Evolutionary conservation across 1,140 invertebrate species (phyloP), one percentile per base, ranked within the genome.

Genomic region (Microplitis demolitor): DNA sequence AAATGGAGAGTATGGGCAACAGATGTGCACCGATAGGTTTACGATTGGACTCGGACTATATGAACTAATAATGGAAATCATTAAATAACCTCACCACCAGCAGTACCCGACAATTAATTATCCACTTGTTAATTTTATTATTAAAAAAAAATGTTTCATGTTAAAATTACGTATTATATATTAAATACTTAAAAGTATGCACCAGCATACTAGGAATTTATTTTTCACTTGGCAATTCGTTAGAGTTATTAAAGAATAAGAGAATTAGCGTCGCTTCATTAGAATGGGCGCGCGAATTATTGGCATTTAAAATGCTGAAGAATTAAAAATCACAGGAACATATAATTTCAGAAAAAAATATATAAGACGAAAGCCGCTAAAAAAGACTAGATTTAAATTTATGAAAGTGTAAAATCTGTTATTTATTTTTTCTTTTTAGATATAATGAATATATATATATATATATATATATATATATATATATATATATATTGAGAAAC

Each of bases 1-100:
- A 45, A 45, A 45, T 9, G 39, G 39, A 45, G 45, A 16, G 66
- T 54, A 45, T 69, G 66, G 82, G 83, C 79, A 85, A 85, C 84
- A 85, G 83, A 85, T 85, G 83, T 83, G 78, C 77, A 63, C 64
- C 64, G 83, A 84, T 84, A 84, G 83, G 77, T 85, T 85, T 85
- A 85, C 78, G 80, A 77, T 76, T 72, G 74, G 58, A 74, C 62
- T 35, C 62, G 35, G n/a, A 61, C 16, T 61, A 39, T 54, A 62
- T 5, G 8, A 34, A 71, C 82, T 80, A 85, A 85, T 85, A 85
- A 85, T 79, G 84, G 80, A 85, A 85, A 84, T 84, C 83, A 82
- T 85, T 83, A 85, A 85, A 85, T 85, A 84, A 85, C 73, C 72
- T 45, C 45, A 60, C 71, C 9, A 45, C 67, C 77, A 75, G 78